Base-by-base conservation (phyloP, 2,113 vertebrate genomes). In the Madoqua kirkii region DNA sequence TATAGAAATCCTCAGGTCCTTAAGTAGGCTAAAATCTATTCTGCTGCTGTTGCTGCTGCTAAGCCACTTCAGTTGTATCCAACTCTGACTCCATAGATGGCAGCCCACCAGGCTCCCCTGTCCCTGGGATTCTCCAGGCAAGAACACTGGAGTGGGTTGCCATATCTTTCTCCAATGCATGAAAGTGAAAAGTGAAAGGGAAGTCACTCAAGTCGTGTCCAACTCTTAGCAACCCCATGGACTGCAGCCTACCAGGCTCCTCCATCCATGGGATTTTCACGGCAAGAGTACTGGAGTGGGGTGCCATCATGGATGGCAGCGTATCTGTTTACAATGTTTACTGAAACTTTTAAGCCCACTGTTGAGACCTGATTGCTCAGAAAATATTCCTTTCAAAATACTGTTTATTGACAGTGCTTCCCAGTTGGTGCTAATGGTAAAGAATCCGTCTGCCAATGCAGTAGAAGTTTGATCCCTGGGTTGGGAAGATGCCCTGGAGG, bases 211-310 rank as follows among this genome's bases (percentile, higher is more conserved):
- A 55, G 21, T 55, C 2, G 2, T 55, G 54, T 55, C 21, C 7
- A 0, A 55, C 54, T 3, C 1, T 55, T 23, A 0, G 17, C 6
- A 3, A 23, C 54, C 21, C 54, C 54, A 55, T 23, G 54, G 8
- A 57, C 21, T 57, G 55, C 55, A 57, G 55, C 21, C 55, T 9
- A 57, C 55, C 21, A 57, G 54, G 21, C 55, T 23, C 55, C 55
- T 57, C 21, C 3, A 9, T 9, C 21, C 55, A 57, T 57, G 55
- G 55, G 21, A 23, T 57, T 57, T 57, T 57, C 55, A 7, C 23
- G 21, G 8, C 55, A 57, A 57, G 21, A 57, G 55, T 57, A 57
- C 55, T 57, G 21, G 55, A 57, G 55, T 23, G 21, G 55, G 55
- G 21, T 57, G 55, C 8, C 21, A 3, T 23, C 21, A 21, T 48